Conservation (phyloP, 2,888 invertebrate species). For the Steromphala cineraria region DNA sequence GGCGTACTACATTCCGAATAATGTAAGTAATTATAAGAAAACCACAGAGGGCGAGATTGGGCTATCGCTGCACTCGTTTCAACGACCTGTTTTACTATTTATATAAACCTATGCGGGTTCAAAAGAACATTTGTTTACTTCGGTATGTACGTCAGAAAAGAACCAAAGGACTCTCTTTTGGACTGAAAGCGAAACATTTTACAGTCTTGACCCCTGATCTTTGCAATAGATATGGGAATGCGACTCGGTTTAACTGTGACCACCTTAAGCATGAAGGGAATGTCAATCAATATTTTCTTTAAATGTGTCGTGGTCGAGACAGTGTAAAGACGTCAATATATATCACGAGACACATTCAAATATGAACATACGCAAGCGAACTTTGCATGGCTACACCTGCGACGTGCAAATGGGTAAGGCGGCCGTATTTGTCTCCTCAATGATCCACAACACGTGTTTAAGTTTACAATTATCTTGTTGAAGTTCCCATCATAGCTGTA, state of each 20-base stretch:
- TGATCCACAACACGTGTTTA: neutral
- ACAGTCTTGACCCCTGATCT: neutral
- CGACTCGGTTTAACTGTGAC: neutral
- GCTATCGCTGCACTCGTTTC: no score
- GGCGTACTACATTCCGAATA: no score
- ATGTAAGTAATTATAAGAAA: no score
- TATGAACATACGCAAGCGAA: neutral
- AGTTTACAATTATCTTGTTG: neutral
- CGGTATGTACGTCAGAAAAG: neutral
- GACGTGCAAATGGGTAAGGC: neutral
- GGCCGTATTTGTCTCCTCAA: neutral
- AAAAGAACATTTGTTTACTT: constrained; percentile 4
- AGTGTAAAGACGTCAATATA: neutral
- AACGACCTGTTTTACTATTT: neutral
- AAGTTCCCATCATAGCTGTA: neutral
- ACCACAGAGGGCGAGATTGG: no score
- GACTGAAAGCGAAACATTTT: neutral
- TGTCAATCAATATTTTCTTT: neutral
- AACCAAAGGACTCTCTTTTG: neutral
- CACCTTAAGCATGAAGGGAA: neutral
- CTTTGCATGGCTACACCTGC: neutral
- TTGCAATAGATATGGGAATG: neutral
- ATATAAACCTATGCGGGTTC: constrained; percentile 8
- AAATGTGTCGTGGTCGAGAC: neutral
- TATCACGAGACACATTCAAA: neutral